A percentile compares a stretch with the other conserved stretches of the same genome.
Conservation (phyloP, 1,140 invertebrate genomes). For the Habropoda laboriosa region DNA sequence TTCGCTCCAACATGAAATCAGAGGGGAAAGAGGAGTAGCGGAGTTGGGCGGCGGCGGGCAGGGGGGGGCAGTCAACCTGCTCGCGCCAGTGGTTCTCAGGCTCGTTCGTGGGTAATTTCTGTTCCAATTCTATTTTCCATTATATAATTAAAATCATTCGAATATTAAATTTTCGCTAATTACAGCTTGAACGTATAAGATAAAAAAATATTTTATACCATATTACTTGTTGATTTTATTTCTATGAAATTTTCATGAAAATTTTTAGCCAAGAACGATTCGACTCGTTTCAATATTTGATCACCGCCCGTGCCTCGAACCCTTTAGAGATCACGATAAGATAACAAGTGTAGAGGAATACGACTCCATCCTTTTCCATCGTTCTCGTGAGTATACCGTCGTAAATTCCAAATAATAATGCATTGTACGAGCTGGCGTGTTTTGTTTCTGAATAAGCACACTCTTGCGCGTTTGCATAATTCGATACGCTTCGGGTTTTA, state of each 20-base stretch:
- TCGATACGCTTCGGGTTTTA: constrained; percentile 35
- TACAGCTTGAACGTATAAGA: too few species aligned
- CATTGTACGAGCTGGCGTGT: constrained; percentile 41
- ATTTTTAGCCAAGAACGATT: neutral
- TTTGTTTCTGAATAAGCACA: constrained; percentile 48
- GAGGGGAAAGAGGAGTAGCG: constrained; percentile 34
- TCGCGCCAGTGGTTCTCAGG: constrained; percentile 67
- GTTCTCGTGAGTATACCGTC: constrained; percentile 37
- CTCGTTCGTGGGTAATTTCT: too few species aligned
- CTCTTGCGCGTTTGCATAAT: constrained; percentile 43
- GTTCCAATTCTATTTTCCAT: neutral
- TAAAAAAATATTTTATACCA: too few species aligned
- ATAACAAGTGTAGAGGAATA: constrained; percentile 40
- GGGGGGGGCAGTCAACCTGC: constrained; percentile 68
- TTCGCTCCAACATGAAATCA: constrained; percentile 53
- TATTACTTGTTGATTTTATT: too few species aligned
- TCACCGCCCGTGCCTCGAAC: constrained; percentile 5
- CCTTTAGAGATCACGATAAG: constrained; percentile 44
- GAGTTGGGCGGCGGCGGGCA: too few species aligned
- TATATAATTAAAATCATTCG: neutral
- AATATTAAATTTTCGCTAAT: too few species aligned
- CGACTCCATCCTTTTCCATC: constrained; percentile 41
- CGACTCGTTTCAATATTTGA: neutral
- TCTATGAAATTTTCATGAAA: neutral
- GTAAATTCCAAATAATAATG: constrained; percentile 52